Evolutionary conservation across 2,113 vertebrate species (phyloP).

Genomic region (Steatornis caripensis): DNA sequence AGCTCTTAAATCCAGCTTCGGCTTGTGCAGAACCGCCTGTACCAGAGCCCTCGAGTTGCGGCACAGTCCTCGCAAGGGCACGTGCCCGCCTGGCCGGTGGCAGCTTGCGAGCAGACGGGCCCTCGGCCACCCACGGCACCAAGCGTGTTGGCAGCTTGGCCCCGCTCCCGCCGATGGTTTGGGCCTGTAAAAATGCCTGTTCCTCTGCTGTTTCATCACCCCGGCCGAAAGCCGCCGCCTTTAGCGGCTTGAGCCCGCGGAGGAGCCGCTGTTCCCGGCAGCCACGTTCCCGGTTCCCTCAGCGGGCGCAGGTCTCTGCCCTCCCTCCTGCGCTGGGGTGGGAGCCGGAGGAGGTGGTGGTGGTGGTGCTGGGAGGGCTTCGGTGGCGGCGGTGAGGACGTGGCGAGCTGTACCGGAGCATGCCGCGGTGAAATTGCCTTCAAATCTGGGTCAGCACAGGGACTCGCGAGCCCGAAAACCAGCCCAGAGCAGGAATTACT

Average conservation of each 20-base stretch:
- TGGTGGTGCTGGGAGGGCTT: background rate
- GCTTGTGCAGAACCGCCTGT: background rate
- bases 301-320: background rate
- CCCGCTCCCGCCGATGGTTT: rapidly evolving
- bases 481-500: background rate
- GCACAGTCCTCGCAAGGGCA: background rate
- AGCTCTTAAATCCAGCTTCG: background rate
- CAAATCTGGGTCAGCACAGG: background rate
- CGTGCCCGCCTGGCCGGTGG: rapidly evolving
- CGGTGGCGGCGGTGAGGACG: background rate
- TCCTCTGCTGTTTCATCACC: background rate
- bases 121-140: background rate
- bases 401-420: background rate
- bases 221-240: background rate
- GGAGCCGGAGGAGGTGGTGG: background rate
- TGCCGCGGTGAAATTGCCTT: background rate
- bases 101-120: background rate
- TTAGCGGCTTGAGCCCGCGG: rapidly evolving
- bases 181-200: no score
- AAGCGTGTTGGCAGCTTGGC: background rate
- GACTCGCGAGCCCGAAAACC: rapidly evolving
- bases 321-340: background rate
- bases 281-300: rapidly evolving
- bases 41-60: background rate
- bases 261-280: background rate